These are phyloP conservation scores for Cynocephalus volans DNA, from an alignment of 2,113 vertebrate species.

Conservation along the genomic window DNA sequence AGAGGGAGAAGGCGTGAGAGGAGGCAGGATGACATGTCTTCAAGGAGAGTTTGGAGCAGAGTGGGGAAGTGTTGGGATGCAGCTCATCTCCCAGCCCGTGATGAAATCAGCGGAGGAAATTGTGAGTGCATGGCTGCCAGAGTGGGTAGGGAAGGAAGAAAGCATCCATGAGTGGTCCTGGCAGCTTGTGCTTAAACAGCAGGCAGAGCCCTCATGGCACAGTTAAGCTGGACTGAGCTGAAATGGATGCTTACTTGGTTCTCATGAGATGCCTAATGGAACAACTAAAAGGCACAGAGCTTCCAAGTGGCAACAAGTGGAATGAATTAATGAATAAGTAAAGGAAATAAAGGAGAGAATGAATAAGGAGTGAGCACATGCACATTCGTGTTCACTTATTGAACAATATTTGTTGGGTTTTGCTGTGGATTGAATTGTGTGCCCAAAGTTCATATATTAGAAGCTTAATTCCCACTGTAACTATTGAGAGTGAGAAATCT, in stretches of 20 bases:
- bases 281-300: not conserved
- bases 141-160: not conserved
- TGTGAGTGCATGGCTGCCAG: not conserved
- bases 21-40: not conserved
- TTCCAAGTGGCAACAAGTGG: not conserved
- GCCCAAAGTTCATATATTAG: too few species aligned
- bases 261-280: not conserved
- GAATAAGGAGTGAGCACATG: too few species aligned
- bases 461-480: too few species aligned
- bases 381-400: not conserved
- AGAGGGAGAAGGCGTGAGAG: not conserved
- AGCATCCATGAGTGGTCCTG: accelerated
- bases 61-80: not conserved
- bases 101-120: not conserved
- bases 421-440: too few species aligned
- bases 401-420: not conserved
- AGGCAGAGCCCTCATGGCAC: not conserved
- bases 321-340: not conserved
- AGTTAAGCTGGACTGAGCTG: not conserved
- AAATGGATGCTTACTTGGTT: not conserved
- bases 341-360: not conserved
- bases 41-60: not conserved
- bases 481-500: too few species aligned
- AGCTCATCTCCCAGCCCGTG: not conserved
- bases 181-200: not conserved